Evolutionary conservation across 2,797 vertebrate species (phyloP).

Genomic region (Holocentrus rufus): DNA sequence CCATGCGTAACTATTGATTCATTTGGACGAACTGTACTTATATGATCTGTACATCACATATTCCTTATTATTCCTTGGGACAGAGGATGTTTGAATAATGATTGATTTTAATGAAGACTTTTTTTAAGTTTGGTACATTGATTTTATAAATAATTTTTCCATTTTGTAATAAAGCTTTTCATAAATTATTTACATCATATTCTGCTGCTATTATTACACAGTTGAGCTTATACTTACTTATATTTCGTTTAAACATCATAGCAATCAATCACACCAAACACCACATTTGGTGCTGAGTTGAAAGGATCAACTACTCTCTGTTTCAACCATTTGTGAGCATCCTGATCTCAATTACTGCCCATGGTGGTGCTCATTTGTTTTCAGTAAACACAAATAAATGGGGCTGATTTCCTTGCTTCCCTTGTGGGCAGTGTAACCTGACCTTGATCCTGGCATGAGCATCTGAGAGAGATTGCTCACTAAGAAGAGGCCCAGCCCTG

Average conservation of each 20-base stretch:
- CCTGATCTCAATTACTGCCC: slow-evolving; percentile 25
- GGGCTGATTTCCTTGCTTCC: slow-evolving; percentile 41
- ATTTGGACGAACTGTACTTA: neutral
- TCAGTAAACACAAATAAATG: slow-evolving; percentile 51
- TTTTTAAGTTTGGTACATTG: neutral
- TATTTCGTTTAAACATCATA: neutral
- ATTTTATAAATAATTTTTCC: too few relatives aligned
- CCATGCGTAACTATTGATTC: too few relatives aligned
- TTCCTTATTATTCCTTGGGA: too few relatives aligned
- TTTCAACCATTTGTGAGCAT: slow-evolving; percentile 18
- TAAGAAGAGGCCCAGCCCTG: neutral
- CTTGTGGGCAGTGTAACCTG: slow-evolving; percentile 20
- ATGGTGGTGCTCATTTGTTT: slow-evolving; percentile 31
- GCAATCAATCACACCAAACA: neutral
- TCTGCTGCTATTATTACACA: neutral
- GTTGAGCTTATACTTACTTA: neutral
- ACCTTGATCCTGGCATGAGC: slow-evolving; percentile 21
- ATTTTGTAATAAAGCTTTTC: too few relatives aligned
- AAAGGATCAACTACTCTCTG: neutral
- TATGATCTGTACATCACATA: neutral
- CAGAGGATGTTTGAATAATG: too few relatives aligned
- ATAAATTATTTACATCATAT: neutral
- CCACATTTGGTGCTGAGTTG: neutral
- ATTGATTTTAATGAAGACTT: too few relatives aligned
- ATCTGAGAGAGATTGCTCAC: neutral